These are phyloP conservation scores for Gallinago media DNA, from an alignment of 2,113 vertebrate species.

Conservation along the genomic window DNA sequence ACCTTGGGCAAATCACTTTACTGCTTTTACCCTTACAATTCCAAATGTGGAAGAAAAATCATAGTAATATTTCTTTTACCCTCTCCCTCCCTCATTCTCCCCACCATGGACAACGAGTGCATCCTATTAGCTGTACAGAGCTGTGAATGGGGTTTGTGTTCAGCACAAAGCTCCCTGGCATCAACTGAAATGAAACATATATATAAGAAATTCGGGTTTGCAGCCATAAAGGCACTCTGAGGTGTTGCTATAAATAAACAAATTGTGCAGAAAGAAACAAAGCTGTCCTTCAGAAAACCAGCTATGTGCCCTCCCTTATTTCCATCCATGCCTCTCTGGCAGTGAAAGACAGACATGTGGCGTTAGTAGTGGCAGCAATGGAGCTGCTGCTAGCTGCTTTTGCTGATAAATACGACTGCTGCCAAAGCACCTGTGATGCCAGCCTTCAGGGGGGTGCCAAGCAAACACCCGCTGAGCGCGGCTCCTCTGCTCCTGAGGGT, in stretches of 20 bases:
- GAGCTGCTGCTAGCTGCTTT: neutral
- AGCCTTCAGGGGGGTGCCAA: neutral
- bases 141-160: neutral
- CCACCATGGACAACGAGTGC: neutral
- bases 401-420: neutral
- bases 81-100: neutral
- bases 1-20: slow-evolving; percentile 55
- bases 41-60: neutral
- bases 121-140: neutral
- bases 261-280: neutral
- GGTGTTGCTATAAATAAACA: neutral
- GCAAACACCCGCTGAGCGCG: rapidly evolving
- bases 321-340: neutral
- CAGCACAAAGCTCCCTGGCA: neutral
- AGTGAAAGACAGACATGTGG: neutral
- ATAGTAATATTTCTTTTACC: neutral
- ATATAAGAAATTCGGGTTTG: neutral
- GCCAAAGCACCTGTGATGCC: neutral
- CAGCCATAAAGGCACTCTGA: neutral
- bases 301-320: neutral
- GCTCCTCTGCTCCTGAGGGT: neutral
- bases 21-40: slow-evolving; percentile 30
- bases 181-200: neutral
- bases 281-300: neutral
- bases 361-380: neutral